Base-by-base conservation (phyloP, 2,113 vertebrate genomes). In the Sinocyclocheilus anshuiensis region DNA sequence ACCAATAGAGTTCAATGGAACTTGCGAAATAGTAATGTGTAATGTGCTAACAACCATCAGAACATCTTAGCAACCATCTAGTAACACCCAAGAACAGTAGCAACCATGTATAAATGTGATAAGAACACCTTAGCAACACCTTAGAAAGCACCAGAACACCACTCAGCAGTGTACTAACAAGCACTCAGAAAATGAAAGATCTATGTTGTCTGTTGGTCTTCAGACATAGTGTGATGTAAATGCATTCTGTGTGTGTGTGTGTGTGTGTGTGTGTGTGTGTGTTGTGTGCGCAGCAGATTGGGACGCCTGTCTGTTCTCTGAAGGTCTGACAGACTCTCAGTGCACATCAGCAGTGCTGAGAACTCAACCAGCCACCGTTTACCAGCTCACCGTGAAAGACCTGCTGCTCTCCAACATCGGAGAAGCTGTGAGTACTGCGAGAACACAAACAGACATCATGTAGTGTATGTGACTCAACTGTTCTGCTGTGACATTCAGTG, bases 381-480 rank as follows among this genome's bases (percentile, higher is more conserved):
- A 95, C 89, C 77, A 90, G 1, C 95, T 97, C 86, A 97, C 97
- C 0, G 96, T 99, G 55, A 99, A 98, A 87, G 97, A 99, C 59
- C 94, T 99, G 55, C 94, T 99, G 69, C 95, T 99, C 2, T 96
- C 96, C 0, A 94, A 94, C 86, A 90, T 91, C 3, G 92, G 91
- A 48, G 96, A 97, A 15, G 83, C 91, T 0, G 97, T 97, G 48
- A 87, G 88, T 85, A 59, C 55, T n/a, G 10, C 3, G 65, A 36
- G 5, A 15, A 61, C 29, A 69, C 36, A 24, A 33, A 33, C 36
- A 71, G 36, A 48, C 36, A 36, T 4, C 63, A 20, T 22, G 4
- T 18, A 2, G 65, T n/a, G 67, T 22, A 18, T 22, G 63, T 36
- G 36, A 50, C 22, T 50, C 8, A 18, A 65, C 79, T 29, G 59